Base-by-base conservation (phyloP, 37 sponge, comb jelly and placozoan species). In the Aplysina aerophoba region DNA sequence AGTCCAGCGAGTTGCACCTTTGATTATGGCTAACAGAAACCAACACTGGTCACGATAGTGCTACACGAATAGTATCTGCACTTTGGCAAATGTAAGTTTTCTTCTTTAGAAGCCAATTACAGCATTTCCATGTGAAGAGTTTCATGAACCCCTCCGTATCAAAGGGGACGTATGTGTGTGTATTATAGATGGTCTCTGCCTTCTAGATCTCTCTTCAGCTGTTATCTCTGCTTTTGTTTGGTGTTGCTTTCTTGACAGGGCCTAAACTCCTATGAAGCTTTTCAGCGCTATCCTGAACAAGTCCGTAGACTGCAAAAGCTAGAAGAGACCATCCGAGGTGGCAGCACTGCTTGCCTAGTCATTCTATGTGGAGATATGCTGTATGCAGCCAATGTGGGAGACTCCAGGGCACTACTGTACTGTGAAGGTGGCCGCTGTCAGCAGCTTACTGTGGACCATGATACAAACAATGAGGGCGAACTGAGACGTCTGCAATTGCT, bases 341-440 rank as follows among this genome's bases (percentile, higher is more conserved):
- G 98, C 1, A 87, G 90, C 39, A 95, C 98, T 30, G 92, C 90
- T 15, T 96, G 87, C 11, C 56, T 93, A 35, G 98, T 92, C 24
- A 80, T 93, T n/a, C 79, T 95, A 21, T 81, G 67, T 53, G 74
- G 89, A 11, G 87, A 90, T 78, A 85, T 13, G 28, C 88, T 97
- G 53, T 90, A 90, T 88, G 94, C 91, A 21, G 96, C 94, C 41
- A 97, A 95, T 77, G 92, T 91, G 40, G 98, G 98, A 24, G 98
- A 97, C 82, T 93, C 98, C 0, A 86, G 98, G 58, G 92, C 88
- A 35, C 41, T 95, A 20, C 85, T 95, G 37, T 85, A 84, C 28
- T 40, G 37, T 50, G 75, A 90, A 39, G 30, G 58, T 61, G 63
- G 63, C 1, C 28, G 11, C 28, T 62, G 39, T 28, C 60, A 84